Base-by-base conservation (phyloP, 1,140 invertebrate genomes). In the Octopus bimaculoides region DNA sequence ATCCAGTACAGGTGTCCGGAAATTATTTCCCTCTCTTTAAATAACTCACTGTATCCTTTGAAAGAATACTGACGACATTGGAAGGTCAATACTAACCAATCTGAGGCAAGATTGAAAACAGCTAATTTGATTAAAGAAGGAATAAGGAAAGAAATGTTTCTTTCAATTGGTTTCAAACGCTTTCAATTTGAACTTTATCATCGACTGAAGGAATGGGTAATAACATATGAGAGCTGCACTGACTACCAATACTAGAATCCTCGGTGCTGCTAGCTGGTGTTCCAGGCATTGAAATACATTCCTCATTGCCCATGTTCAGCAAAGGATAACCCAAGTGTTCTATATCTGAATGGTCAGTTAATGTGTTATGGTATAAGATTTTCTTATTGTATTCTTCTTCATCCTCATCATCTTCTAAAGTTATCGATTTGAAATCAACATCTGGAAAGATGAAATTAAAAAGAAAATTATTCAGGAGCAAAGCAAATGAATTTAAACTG, bases 191-290 rank as follows among this genome's bases (percentile, higher is more conserved):
- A 3, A 41, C 26, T 41, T 82, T 77, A 61, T 75, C 77, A 77
- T 66, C 52, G 54, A 61, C 14, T 77, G 81, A 69, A 41, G 77
- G 78, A 9, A 78, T 78, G 52, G 82, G 81, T 52, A 88, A 77
- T 4, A 88, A 79, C n/a, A 82, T 82, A 54, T 84, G 82, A 41
- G 85, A 83, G 73, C 85, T 87, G 54, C 83, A 80, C 12, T 81
- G 86, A 77, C 87, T 88, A 53, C 84, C 85, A 81, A 83, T 86
- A 80, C 86, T 87, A 5, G 85, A 87, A 10, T 81, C 86, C 52
- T 88, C 87, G 1, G 85, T 84, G 73, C 85, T 83, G 41, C 84
- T 86, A 10, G 80, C 82, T 17, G 82, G 80, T 52, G 71, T 78
- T 12, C 82, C 82, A 54, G 84, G 85, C 17, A 75, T 17, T 41